Percentiles rank a stretch among this genome's conserved stretches.
phyloP scores from a whole-genome alignment of 2,888 invertebrate species.

The Pyrochroa serraticornis region DNA sequence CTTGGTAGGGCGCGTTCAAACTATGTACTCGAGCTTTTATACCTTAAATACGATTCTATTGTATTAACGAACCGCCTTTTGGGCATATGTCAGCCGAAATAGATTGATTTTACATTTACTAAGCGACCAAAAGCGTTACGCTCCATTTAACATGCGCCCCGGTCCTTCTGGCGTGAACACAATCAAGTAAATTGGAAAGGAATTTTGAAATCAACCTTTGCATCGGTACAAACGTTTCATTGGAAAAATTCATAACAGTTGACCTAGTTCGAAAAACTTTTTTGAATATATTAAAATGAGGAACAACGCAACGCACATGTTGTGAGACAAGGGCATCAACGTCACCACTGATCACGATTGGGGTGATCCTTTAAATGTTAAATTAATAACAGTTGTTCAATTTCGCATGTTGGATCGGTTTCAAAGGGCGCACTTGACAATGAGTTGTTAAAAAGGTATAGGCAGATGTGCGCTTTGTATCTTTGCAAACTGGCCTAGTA shows the following conservation, averaged over 20 bases:
- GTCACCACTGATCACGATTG: too few relatives aligned
- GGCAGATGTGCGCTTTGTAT: constrained; percentile 44
- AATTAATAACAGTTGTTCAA: constrained; percentile 40
- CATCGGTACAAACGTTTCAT: too few relatives aligned
- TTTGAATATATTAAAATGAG: too few relatives aligned
- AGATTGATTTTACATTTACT: constrained; percentile 21
- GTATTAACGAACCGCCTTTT: constrained; percentile 27
- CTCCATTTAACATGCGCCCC: constrained; percentile 12
- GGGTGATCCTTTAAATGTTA: constrained; percentile 1
- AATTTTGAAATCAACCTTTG: constrained; percentile 5
- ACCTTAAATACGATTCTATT: constrained; percentile 34
- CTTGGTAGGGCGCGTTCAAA: constrained; percentile 10
- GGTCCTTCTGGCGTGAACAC: constrained; percentile 9
- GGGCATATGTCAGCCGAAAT: constrained; percentile 20
- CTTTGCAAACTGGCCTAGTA: constrained; percentile 13
- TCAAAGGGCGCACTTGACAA: constrained; percentile 46
- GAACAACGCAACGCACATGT: constrained; percentile 7
- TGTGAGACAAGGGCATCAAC: not conserved
- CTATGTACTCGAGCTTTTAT: constrained; percentile 25
- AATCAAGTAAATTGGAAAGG: constrained; percentile 9
- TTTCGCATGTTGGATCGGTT: constrained; percentile 39
- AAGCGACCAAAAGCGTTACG: constrained; percentile 16
- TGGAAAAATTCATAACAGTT: not conserved
- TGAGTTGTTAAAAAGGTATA: constrained; percentile 30
- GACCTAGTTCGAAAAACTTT: constrained; percentile 7